phyloP scores from a whole-genome alignment of 2,888 invertebrate genomes.

The Mythimna ferrago region DNA sequence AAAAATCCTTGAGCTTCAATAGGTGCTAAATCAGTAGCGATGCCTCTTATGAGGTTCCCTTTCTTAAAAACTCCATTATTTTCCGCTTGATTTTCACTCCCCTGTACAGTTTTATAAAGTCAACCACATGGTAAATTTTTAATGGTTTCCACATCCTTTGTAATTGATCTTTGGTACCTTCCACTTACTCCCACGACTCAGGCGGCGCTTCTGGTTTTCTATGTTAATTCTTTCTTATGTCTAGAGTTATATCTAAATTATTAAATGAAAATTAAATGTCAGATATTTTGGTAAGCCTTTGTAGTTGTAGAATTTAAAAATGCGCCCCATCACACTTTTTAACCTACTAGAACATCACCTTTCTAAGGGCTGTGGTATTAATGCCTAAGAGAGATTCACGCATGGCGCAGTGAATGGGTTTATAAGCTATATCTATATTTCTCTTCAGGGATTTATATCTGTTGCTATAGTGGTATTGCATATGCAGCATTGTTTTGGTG shows the following conservation, averaged over 20 bases:
- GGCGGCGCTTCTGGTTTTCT: neutral
- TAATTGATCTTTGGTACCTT: neutral
- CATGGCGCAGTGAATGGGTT: neutral
- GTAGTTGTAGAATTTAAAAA: neutral
- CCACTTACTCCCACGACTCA: neutral
- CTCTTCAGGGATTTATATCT: neutral
- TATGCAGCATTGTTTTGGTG: neutral
- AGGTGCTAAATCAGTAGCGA: neutral
- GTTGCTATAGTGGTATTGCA: neutral
- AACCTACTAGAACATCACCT: neutral
- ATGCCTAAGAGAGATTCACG: neutral
- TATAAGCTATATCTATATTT: neutral
- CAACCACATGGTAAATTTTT: no score
- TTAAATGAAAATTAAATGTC: neutral
- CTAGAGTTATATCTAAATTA: neutral
- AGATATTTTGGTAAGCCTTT: neutral
- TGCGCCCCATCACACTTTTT: neutral
- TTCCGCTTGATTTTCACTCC: neutral
- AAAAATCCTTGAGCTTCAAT: neutral
- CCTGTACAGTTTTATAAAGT: neutral
- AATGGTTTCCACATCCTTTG: neutral
- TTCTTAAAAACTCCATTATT: neutral
- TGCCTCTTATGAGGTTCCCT: neutral
- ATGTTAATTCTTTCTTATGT: neutral
- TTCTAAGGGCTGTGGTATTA: neutral